These are phyloP conservation scores for Pogonus chalceus DNA, from an alignment of 1,140 invertebrate species.

Conservation along the genomic window DNA sequence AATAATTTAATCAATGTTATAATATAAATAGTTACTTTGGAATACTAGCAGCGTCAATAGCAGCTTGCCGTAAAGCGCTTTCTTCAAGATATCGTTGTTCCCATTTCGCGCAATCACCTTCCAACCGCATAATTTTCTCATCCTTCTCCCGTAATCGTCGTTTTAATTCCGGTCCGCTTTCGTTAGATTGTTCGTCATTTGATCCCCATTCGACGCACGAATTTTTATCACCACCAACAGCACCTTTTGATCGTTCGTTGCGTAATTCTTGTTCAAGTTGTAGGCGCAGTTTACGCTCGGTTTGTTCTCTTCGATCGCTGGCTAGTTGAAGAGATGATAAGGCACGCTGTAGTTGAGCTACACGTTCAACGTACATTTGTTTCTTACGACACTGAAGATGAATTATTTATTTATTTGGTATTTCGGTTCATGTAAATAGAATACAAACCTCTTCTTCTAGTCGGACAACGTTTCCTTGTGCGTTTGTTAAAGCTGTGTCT, in stretches of 20 bases:
- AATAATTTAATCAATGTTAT: slow-evolving; percentile 8
- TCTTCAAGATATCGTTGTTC: slow-evolving; percentile 82
- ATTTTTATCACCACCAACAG: slow-evolving; percentile 19
- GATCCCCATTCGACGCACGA: slow-evolving; percentile 26
- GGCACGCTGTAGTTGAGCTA: slow-evolving; percentile 71
- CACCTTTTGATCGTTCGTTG: slow-evolving; percentile 45
- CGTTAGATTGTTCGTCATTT: slow-evolving; percentile 32
- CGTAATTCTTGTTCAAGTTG: slow-evolving; percentile 73
- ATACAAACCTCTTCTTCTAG: slow-evolving; percentile 72
- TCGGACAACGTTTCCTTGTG: slow-evolving; percentile 77
- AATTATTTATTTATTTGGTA: neutral
- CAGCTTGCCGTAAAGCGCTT: slow-evolving; percentile 69
- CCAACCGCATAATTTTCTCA: slow-evolving; percentile 69
- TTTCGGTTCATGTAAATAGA: neutral
- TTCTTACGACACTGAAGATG: slow-evolving; percentile 63
- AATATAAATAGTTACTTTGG: slow-evolving; percentile 53
- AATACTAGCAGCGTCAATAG: slow-evolving; percentile 73
- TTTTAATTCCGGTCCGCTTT: slow-evolving; percentile 54
- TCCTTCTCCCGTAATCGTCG: slow-evolving; percentile 60
- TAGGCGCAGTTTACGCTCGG: slow-evolving; percentile 65
- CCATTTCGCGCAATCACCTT: slow-evolving; percentile 77
- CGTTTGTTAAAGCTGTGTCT: slow-evolving; percentile 82
- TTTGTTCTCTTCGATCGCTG: slow-evolving; percentile 73
- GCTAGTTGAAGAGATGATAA: slow-evolving; percentile 73
- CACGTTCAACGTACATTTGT: slow-evolving; percentile 74